Evolutionary conservation across 2,888 invertebrate species (phyloP).

Genomic region (Argyra leucocephala): DNA sequence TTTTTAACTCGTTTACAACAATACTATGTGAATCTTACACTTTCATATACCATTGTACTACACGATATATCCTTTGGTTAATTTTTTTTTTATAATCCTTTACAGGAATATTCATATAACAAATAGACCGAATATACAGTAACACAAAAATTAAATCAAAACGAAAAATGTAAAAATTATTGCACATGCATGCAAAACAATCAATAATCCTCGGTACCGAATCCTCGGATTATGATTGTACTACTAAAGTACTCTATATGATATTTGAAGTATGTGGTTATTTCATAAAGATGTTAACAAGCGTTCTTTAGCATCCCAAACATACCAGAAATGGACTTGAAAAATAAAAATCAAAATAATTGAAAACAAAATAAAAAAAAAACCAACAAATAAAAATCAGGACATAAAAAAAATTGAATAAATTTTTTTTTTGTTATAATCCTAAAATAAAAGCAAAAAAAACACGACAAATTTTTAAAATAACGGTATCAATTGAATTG

Average conservation of each 20-base stretch:
- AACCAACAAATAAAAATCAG: background rate
- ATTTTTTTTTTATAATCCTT: too few relatives aligned
- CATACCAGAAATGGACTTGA: background rate
- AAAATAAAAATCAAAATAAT: background rate
- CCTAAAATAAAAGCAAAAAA: background rate
- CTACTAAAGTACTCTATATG: background rate
- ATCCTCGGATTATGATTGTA: background rate
- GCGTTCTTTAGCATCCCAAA: background rate
- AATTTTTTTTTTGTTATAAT: background rate
- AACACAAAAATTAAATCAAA: background rate
- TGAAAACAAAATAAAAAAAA: background rate
- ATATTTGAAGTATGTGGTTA: background rate
- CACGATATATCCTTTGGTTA: too few relatives aligned
- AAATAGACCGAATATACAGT: background rate
- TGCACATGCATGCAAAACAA: constrained; percentile 3
- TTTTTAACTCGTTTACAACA: too few relatives aligned
- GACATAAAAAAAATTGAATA: background rate
- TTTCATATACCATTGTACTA: too few relatives aligned
- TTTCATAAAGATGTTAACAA: constrained; percentile 1
- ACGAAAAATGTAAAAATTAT: background rate
- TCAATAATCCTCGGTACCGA: background rate
- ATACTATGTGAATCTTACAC: too few relatives aligned
- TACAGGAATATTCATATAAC: background rate
- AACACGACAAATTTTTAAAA: background rate
- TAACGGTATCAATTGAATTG: constrained; percentile 3